phyloP scores from a whole-genome alignment of 2,888 invertebrate genomes.

The Caenorhabditis macrosperma region DNA sequence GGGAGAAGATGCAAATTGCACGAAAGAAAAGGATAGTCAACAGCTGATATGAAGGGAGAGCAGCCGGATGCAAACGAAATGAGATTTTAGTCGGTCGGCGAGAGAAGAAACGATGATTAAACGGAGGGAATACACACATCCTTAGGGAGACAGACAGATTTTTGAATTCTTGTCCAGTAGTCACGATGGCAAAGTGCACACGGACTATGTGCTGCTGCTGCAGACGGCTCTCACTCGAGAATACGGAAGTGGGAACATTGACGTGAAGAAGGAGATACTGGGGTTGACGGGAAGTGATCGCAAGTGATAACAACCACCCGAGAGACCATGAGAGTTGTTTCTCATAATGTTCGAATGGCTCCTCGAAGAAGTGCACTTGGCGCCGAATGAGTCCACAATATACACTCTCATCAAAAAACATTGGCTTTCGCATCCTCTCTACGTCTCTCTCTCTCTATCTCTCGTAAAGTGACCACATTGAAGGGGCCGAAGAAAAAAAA shows the following conservation, averaged over 20 bases:
- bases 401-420: constrained; percentile 51
- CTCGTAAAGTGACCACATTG: constrained; percentile 57
- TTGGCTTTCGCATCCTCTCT: not conserved
- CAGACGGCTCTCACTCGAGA: not conserved
- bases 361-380: not conserved
- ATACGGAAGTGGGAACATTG: not conserved
- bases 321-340: not conserved
- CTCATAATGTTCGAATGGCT: not conserved
- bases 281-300: no score
- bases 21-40: constrained; percentile 21
- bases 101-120: constrained; percentile 4
- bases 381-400: constrained; percentile 11
- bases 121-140: not conserved
- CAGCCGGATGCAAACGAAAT: not conserved
- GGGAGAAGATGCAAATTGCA: constrained; percentile 38
- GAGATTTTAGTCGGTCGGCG: constrained; percentile 3
- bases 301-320: no score
- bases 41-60: constrained; percentile 33
- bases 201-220: not conserved
- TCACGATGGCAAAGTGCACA: not conserved
- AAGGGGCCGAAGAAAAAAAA: constrained; percentile 1
- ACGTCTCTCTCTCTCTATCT: not conserved
- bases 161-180: not conserved
- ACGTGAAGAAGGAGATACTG: no score
- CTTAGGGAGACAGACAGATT: not conserved